These are phyloP conservation scores for Drosophila pectinifera DNA, from an alignment of 1,140 invertebrate species.

Conservation along the genomic window DNA sequence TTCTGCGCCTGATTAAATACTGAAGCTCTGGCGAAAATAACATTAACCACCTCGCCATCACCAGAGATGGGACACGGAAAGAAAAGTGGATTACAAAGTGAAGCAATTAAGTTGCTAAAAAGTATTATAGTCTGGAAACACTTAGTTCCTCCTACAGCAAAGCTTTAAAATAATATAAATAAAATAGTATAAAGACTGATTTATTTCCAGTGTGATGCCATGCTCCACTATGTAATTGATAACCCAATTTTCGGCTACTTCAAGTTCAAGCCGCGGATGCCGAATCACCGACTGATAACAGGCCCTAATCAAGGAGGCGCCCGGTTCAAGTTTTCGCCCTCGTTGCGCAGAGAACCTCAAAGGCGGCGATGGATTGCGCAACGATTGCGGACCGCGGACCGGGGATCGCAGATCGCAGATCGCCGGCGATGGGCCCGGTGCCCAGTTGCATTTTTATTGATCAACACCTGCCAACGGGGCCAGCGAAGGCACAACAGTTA, in stretches of 20 bases:
- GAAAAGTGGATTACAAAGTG: not conserved
- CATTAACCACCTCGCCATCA: conserved; percentile 12
- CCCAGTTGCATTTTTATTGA: conserved; percentile 74
- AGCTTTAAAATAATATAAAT: not conserved
- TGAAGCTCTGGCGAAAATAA: conserved; percentile 56
- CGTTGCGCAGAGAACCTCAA: conserved; percentile 67
- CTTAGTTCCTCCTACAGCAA: no score
- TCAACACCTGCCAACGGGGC: conserved; percentile 78
- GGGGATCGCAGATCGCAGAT: conserved; percentile 12
- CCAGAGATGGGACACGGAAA: conserved; percentile 6
- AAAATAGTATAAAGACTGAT: not conserved
- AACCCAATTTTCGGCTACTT: conserved; percentile 50
- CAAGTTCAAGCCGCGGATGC: conserved; percentile 42
- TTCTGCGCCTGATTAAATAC: conserved; percentile 59
- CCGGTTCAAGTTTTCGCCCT: conserved; percentile 66
- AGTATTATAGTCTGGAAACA: no score
- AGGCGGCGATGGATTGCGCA: conserved; percentile 42
- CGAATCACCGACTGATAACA: conserved; percentile 42
- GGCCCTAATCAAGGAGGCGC: conserved; percentile 42
- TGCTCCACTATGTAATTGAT: conserved; percentile 37
- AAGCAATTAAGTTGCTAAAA: not conserved
- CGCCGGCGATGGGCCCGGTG: conserved; percentile 43
- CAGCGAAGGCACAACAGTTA: conserved; percentile 25
- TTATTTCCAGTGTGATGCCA: conserved; percentile 7
- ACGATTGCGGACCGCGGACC: conserved; percentile 22